These are phyloP conservation scores for Pollenia griseotomentosa DNA, from an alignment of 2,888 invertebrate genomes.

Conservation along the genomic window DNA sequence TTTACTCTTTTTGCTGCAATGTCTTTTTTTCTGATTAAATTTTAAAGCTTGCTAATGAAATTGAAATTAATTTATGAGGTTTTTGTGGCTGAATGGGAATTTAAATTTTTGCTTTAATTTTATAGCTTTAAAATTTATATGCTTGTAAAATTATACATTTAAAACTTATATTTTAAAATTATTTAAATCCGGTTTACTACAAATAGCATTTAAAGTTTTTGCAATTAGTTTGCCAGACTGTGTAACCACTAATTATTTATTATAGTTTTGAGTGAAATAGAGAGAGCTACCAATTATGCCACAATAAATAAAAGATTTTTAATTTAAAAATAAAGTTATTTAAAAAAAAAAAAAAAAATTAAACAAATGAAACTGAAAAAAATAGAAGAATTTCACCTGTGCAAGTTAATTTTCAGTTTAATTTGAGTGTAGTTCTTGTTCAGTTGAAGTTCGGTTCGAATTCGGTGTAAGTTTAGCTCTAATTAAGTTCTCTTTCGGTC, in stretches of 20 bases:
- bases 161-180: not conserved
- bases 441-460: no score
- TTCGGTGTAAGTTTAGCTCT: no score
- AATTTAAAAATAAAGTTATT: not conserved
- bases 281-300: not conserved
- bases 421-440: no score
- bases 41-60: constrained; percentile 60
- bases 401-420: no score
- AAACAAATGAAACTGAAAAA: not conserved
- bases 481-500: no score
- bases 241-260: constrained; percentile 51
- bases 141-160: constrained; percentile 14
- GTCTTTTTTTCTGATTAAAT: constrained; percentile 9
- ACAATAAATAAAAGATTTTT: constrained; percentile 17
- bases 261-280: constrained; percentile 2
- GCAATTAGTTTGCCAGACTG: constrained; percentile 50
- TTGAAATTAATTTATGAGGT: constrained; percentile 70
- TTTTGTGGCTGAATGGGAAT: constrained; percentile 64
- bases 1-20: not conserved
- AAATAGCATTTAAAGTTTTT: constrained; percentile 11
- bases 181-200: constrained; percentile 31
- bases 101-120: constrained; percentile 16
- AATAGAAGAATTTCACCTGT: not conserved
- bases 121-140: constrained; percentile 16
- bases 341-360: not conserved